Conservation (phyloP, 2,113 vertebrate species). For the Canis aureus region DNA sequence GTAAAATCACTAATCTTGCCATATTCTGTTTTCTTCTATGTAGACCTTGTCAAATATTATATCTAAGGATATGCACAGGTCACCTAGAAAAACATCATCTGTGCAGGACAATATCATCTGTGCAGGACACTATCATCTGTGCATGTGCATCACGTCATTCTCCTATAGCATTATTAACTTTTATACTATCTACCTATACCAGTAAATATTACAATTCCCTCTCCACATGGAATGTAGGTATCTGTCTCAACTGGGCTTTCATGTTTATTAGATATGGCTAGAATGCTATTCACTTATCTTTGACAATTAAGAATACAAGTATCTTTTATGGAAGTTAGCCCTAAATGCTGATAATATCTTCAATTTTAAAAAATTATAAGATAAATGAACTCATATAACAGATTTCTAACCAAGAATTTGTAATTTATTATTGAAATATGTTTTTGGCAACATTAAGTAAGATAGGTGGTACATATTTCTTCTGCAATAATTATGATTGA, state of each 20-base stretch:
- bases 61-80: not conserved
- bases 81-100: not conserved
- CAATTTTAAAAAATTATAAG: not conserved
- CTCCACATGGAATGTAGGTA: accelerated
- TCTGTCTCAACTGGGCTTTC: not conserved
- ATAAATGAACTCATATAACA: not conserved
- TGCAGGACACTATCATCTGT: not conserved
- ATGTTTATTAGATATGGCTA: not conserved
- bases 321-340: not conserved
- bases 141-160: not conserved
- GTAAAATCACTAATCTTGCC: not conserved
- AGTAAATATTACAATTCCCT: not conserved
- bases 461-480: not conserved
- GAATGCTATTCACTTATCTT: not conserved
- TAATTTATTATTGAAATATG: not conserved
- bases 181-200: too few relatives aligned
- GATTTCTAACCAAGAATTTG: not conserved
- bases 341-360: not conserved
- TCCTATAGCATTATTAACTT: not conserved
- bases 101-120: not conserved
- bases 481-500: not conserved
- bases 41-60: not conserved
- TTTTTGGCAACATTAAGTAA: not conserved
- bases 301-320: not conserved
- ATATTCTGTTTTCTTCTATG: not conserved